Conservation (phyloP, 2,113 vertebrate genomes). For the Nesogale talazaci region DNA sequence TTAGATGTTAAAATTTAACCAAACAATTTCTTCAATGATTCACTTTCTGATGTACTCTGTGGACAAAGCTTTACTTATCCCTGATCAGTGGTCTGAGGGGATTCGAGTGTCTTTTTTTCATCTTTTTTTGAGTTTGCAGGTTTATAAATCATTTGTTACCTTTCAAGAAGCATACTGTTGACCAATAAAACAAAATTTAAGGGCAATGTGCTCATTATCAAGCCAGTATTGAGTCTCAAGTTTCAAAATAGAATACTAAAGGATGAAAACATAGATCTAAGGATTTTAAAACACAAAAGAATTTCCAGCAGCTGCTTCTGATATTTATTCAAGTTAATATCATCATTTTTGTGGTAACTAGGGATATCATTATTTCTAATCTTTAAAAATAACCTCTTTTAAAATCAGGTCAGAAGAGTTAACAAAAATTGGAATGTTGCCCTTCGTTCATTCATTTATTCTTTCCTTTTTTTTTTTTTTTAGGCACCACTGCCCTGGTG, state of each 20-base stretch:
- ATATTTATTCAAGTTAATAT: too few species aligned
- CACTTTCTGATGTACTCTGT: too few species aligned
- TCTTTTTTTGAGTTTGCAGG: constrained; percentile 42
- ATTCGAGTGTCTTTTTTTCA: too few species aligned
- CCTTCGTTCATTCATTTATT: constrained; percentile 47
- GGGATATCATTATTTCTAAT: not conserved
- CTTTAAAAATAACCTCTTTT: constrained; percentile 39
- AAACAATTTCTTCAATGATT: too few species aligned
- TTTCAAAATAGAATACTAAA: constrained; percentile 74
- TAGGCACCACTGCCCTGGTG: too few species aligned
- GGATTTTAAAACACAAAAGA: not conserved
- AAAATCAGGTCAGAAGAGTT: constrained; percentile 17
- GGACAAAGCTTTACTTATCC: too few species aligned
- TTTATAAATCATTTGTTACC: constrained; percentile 82
- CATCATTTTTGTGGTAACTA: too few species aligned
- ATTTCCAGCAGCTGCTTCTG: too few species aligned
- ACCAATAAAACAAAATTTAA: constrained; percentile 84
- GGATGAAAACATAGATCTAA: constrained; percentile 4
- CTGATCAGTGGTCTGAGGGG: too few species aligned
- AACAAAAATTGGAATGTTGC: constrained; percentile 21
- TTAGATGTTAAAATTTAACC: too few species aligned
- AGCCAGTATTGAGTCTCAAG: constrained; percentile 76
- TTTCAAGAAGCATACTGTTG: constrained; percentile 81
- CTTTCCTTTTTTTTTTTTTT: constrained; percentile 41
- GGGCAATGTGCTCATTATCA: constrained; percentile 72